A percentile compares a stretch with the other conserved stretches of the same genome.
Evolutionary conservation across 2,797 vertebrate species (phyloP).

Genomic region (Myotis planiceps): DNA sequence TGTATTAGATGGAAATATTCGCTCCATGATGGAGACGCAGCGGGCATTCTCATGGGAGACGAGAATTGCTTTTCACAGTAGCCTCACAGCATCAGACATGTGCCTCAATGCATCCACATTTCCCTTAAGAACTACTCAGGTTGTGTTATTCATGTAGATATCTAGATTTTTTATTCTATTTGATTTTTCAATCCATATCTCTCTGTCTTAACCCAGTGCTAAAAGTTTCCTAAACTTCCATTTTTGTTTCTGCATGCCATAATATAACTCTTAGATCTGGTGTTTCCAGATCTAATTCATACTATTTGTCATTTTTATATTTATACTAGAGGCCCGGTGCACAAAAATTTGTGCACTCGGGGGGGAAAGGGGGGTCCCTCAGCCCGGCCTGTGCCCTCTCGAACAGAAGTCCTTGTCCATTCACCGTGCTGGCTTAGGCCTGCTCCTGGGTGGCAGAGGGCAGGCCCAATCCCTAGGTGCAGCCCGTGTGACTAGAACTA

Average conservation of each 20-base stretch:
- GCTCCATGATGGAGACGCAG: not conserved
- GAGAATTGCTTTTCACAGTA: not conserved
- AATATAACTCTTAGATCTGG: not conserved
- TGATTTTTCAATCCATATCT: not conserved
- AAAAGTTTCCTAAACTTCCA: not conserved
- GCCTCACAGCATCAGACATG: not conserved
- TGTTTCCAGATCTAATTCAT: constrained; percentile 4
- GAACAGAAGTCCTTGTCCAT: not conserved
- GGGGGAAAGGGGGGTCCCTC: too few relatives aligned
- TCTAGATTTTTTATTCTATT: not conserved
- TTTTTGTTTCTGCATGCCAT: not conserved
- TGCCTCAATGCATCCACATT: not conserved
- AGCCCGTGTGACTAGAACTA: not conserved
- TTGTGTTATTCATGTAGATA: not conserved
- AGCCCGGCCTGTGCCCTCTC: too few relatives aligned
- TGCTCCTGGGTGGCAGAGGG: too few relatives aligned
- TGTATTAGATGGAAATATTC: not conserved
- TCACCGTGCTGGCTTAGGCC: not conserved
- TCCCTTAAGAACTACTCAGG: not conserved
- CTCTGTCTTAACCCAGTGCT: not conserved
- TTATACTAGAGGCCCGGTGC: too few relatives aligned
- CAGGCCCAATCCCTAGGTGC: too few relatives aligned
- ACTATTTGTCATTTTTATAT: not conserved
- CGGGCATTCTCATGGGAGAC: not conserved
- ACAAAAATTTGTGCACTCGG: too few relatives aligned